Conservation (phyloP, 1,140 invertebrate genomes). For the Drosophila sucinea region DNA sequence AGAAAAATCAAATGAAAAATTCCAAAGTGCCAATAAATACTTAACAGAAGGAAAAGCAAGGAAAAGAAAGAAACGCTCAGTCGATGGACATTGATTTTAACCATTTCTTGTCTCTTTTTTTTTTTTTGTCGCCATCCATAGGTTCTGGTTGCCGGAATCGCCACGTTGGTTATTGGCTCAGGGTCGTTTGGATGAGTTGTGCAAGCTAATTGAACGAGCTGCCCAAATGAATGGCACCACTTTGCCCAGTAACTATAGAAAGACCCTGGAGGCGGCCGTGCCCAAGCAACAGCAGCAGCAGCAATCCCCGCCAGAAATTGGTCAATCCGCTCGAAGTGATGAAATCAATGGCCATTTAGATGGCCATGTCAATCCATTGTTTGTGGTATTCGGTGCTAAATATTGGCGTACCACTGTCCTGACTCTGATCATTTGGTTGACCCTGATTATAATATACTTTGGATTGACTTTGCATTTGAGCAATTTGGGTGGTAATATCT, state of each 20-base stretch:
- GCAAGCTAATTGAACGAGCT: constrained; percentile 87
- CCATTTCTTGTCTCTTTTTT: not conserved
- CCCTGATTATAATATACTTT: constrained; percentile 89
- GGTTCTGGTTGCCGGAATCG: constrained; percentile 91
- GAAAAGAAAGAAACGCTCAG: not conserved
- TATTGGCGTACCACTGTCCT: constrained; percentile 87
- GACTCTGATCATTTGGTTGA: constrained; percentile 88
- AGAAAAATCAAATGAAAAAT: constrained; percentile 70
- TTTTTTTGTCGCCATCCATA: constrained; percentile 58
- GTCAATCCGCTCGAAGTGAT: not conserved
- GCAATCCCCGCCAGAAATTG: constrained; percentile 24
- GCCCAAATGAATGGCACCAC: constrained; percentile 86
- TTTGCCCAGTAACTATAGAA: constrained; percentile 86
- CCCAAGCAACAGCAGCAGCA: constrained; percentile 57
- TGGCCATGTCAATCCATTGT: constrained; percentile 82
- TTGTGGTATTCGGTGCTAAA: constrained; percentile 86
- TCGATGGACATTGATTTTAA: constrained; percentile 45
- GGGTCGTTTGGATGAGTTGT: constrained; percentile 88
- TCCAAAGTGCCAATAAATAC: constrained; percentile 71
- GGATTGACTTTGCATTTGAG: constrained; percentile 88
- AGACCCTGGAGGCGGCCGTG: constrained; percentile 84
- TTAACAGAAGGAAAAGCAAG: not conserved
- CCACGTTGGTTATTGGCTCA: constrained; percentile 92
- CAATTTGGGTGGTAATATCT: constrained; percentile 87
- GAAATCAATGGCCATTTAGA: constrained; percentile 4